phyloP scores from a whole-genome alignment of 2,888 invertebrate species.

The Augiades crinisus region DNA sequence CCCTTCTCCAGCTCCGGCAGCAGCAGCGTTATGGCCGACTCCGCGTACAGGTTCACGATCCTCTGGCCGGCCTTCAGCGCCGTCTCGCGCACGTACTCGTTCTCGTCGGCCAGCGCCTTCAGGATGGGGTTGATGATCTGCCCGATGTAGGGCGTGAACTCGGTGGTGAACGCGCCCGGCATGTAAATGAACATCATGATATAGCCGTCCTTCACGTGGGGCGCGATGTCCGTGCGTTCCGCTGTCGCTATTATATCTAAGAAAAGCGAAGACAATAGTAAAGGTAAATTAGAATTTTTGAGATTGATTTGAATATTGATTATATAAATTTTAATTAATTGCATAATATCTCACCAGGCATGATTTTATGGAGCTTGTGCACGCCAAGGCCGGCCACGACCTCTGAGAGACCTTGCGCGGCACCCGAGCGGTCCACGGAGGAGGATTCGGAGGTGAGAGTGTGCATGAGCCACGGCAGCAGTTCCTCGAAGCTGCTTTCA shows the following conservation, averaged over 20 bases:
- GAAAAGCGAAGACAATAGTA: neutral
- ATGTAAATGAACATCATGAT: conserved; percentile 99
- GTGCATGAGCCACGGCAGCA: conserved; percentile 99
- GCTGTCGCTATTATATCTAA: conserved; percentile 95
- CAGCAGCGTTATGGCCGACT: conserved; percentile 94
- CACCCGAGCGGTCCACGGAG: conserved; percentile 97
- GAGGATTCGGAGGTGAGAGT: conserved; percentile 97
- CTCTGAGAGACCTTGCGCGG: conserved; percentile 98
- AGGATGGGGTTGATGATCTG: conserved; percentile 98
- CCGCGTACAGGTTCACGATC: conserved; percentile 97
- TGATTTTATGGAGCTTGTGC: conserved; percentile 96
- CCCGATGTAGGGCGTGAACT: conserved; percentile 97
- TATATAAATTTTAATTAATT: no score
- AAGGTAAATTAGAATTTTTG: no score
- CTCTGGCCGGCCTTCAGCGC: conserved; percentile 98
- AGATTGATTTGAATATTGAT: no score
- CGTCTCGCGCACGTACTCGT: conserved; percentile 98
- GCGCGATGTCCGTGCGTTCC: conserved; percentile 94
- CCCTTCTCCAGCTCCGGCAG: conserved; percentile 97
- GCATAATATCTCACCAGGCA: conserved; percentile 86
- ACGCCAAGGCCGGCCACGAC: conserved; percentile 98
- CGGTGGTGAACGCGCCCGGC: conserved; percentile 97
- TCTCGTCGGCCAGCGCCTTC: conserved; percentile 98
- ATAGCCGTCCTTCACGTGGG: conserved; percentile 99
- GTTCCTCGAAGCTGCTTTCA: conserved; percentile 96